These are phyloP conservation scores for Stegodyphus dumicola DNA, from an alignment of 1,140 invertebrate species.

Conservation along the genomic window DNA sequence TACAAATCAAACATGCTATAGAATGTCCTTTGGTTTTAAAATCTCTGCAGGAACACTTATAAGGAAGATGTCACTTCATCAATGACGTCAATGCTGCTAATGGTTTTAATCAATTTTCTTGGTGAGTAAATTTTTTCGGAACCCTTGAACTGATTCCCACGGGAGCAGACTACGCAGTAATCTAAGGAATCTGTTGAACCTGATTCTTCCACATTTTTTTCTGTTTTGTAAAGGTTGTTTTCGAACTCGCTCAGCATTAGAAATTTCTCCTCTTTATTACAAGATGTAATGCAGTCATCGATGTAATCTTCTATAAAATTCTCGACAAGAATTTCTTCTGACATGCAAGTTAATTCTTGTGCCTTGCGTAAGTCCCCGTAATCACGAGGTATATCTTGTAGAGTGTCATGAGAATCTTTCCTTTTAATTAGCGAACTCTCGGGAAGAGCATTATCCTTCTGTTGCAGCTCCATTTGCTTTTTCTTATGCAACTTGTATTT, in stretches of 20 bases:
- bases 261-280: slow-evolving; percentile 84
- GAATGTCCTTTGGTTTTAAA: too few species aligned
- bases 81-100: slow-evolving; percentile 13
- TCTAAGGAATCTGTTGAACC: neutral
- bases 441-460: neutral
- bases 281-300: slow-evolving; percentile 85
- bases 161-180: neutral
- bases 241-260: slow-evolving; percentile 80
- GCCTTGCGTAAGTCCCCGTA: slow-evolving; percentile 43
- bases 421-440: neutral
- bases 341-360: slow-evolving; percentile 83
- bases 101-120: neutral
- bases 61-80: slow-evolving; percentile 20
- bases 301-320: slow-evolving; percentile 63
- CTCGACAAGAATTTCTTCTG: slow-evolving; percentile 71
- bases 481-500: slow-evolving; percentile 68
- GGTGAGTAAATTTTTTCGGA: neutral
- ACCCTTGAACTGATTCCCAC: neutral
- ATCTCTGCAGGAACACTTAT: neutral
- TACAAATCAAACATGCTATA: too few species aligned
- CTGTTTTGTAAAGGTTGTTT: slow-evolving; percentile 71
- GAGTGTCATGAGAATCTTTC: slow-evolving; percentile 16
- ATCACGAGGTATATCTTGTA: neutral
- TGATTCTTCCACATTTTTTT: slow-evolving; percentile 17
- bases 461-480: neutral